Evolutionary conservation across 2,113 vertebrate genomes (phyloP), one percentile per base, ranked within the genome.

Genomic region (Notarius quadriscutis): DNA sequence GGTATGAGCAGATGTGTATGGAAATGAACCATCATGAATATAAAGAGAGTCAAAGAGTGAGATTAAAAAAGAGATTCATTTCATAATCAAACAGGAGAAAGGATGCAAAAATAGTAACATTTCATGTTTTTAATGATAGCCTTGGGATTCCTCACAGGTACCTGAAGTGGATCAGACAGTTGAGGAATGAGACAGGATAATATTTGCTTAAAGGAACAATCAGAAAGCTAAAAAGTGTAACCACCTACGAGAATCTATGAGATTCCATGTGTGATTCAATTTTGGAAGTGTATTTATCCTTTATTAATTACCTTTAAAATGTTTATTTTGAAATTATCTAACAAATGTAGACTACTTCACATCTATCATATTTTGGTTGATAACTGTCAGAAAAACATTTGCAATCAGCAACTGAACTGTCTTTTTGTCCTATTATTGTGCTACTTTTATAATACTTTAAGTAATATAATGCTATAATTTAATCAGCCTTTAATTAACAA

Each of bases 1-100:
- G 63, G 7, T 20, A 72, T 41, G 69, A 69, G 5, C 69, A 72
- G 69, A 7, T 17, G 17, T 72, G 9, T 41, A 72, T 90, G 14
- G 88, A 85, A 85, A 58, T 84, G 86, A 27, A 87, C 30, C 34
- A 20, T 41, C 30, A 72, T 72, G 55, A 9, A 74, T 82, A 92
- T 71, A 84, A 88, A 62, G 27, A 11, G 7, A 51, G 18, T 86
- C 53, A 82, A 48, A 75, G 18, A 77, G 25, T 63, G 9, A 5
- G 22, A 41, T 41, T 41, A 50, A 65, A 34, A 15, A 55, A 72
- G 27, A 55, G 51, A 51, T 41, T 83, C 41, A 77, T 58, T 86
- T 60, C 34, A 75, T 84, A 75, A 89, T 55, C 84, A 65, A 74
- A 78, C 51, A 86, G 25, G 9, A 48, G 27, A 87, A 81, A 87